Conservation (phyloP, 2,797 vertebrate genomes). For the Sebastes hubbsi region DNA sequence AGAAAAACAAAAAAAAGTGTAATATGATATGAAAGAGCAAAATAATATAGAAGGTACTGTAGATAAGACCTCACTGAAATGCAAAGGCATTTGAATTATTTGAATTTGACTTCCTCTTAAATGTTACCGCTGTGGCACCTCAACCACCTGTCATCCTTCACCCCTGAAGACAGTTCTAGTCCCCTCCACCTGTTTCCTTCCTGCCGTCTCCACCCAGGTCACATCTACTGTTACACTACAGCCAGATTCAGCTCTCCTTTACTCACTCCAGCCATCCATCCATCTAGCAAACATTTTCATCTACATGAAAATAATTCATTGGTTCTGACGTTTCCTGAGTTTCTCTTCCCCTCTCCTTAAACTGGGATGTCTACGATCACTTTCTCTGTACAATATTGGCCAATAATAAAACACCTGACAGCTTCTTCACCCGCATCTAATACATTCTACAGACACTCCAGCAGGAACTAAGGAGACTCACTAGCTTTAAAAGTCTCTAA, state of each 20-base stretch:
- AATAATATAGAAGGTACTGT: slow-evolving; percentile 88
- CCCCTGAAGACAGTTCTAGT: not conserved
- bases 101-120: slow-evolving; percentile 1
- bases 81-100: slow-evolving; percentile 77
- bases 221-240: slow-evolving; percentile 26
- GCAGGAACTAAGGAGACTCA: slow-evolving; percentile 39
- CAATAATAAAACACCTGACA: slow-evolving; percentile 40
- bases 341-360: slow-evolving; percentile 49
- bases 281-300: slow-evolving; percentile 25
- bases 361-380: slow-evolving; percentile 45
- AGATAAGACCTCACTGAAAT: slow-evolving; percentile 88
- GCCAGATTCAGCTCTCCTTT: not conserved
- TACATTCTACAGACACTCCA: slow-evolving; percentile 63
- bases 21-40: slow-evolving; percentile 90
- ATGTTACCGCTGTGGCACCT: slow-evolving; percentile 50
- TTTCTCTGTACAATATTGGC: slow-evolving; percentile 58
- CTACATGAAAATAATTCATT: slow-evolving; percentile 63
- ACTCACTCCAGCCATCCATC: slow-evolving; percentile 1
- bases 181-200: not conserved
- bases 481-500: slow-evolving; percentile 31
- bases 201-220: slow-evolving; percentile 27
- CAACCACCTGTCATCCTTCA: slow-evolving; percentile 26
- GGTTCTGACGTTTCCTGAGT: slow-evolving; percentile 78
- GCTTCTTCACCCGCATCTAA: not conserved
- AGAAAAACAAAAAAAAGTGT: slow-evolving; percentile 84